phyloP scores from a whole-genome alignment of 2,797 vertebrate genomes.

The Gymnocypris eckloni region DNA sequence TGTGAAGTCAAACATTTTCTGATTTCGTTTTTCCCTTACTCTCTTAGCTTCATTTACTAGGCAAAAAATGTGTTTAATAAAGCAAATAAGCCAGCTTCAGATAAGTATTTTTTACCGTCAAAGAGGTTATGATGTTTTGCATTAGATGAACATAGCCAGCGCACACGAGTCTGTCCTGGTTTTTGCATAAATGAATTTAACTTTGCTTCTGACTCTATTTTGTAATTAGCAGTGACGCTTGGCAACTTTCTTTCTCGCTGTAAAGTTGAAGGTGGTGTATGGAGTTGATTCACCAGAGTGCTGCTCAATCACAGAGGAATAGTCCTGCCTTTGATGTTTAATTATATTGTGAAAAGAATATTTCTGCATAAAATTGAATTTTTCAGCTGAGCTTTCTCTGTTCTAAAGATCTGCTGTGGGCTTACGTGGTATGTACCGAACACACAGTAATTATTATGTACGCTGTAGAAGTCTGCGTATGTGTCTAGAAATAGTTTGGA shows the following conservation, averaged over 20 bases:
- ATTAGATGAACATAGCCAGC: conserved; percentile 64
- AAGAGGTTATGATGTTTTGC: conserved; percentile 67
- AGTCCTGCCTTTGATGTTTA: conserved; percentile 85
- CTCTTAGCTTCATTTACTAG: conserved; percentile 48
- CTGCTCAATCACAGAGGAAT: conserved; percentile 83
- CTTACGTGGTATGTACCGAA: conserved; percentile 58
- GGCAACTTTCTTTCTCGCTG: conserved; percentile 68
- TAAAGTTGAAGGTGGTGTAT: conserved; percentile 73
- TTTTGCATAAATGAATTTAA: conserved; percentile 78
- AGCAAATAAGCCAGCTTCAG: conserved; percentile 62
- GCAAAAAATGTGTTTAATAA: conserved; percentile 62
- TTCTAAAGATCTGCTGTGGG: conserved; percentile 69
- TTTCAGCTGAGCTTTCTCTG: conserved; percentile 74
- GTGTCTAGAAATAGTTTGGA: conserved; percentile 39
- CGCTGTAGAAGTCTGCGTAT: conserved; percentile 29
- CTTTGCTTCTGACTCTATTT: conserved; percentile 78
- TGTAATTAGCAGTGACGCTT: conserved; percentile 81
- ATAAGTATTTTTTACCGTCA: conserved; percentile 69
- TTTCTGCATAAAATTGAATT: conserved; percentile 82
- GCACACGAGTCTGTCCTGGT: conserved; percentile 76
- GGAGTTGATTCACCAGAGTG: conserved; percentile 79
- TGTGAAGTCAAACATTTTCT: conserved; percentile 44
- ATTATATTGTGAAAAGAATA: conserved; percentile 87
- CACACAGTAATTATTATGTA: conserved; percentile 41
- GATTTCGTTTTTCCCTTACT: conserved; percentile 22